These are phyloP conservation scores for Plusia festucae DNA, from an alignment of 2,888 invertebrate genomes.

Conservation along the genomic window DNA sequence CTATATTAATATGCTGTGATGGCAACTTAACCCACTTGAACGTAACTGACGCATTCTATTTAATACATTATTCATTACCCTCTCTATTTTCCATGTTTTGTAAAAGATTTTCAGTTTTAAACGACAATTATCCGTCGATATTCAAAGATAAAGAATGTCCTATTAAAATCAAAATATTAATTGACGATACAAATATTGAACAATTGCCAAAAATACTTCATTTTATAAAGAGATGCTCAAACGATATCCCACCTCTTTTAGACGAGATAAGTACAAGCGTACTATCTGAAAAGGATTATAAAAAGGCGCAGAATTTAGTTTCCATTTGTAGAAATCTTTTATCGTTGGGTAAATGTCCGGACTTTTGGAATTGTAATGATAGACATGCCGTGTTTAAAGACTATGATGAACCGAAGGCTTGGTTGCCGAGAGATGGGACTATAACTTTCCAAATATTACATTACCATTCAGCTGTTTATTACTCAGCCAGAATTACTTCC, in stretches of 20 bases:
- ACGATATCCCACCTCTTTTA: constrained; percentile 74
- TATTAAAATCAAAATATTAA: constrained; percentile 86
- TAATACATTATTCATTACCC: constrained; percentile 93
- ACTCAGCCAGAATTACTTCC: constrained; percentile 87
- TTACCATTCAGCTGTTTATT: constrained; percentile 90
- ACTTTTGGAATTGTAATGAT: constrained; percentile 87
- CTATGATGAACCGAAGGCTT: constrained; percentile 84
- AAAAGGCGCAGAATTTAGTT: constrained; percentile 77
- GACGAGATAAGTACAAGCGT: constrained; percentile 73
- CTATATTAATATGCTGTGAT: constrained; percentile 92
- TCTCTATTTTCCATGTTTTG: constrained; percentile 91
- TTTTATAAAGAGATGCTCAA: constrained; percentile 87
- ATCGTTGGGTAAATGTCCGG: constrained; percentile 91
- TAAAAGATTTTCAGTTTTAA: constrained; percentile 91
- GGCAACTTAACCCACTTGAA: constrained; percentile 90
- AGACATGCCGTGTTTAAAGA: constrained; percentile 90
- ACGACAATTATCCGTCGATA: constrained; percentile 89
- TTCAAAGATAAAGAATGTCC: constrained; percentile 65
- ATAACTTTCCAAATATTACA: constrained; percentile 89
- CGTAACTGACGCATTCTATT: constrained; percentile 90
- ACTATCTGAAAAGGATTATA: constrained; percentile 76
- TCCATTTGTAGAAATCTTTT: constrained; percentile 90
- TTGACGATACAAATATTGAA: constrained; percentile 89
- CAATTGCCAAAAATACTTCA: constrained; percentile 90
- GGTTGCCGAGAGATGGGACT: constrained; percentile 87